Base-by-base conservation (phyloP, 1,140 invertebrate species). In the Rhynchophorus ferrugineus region DNA sequence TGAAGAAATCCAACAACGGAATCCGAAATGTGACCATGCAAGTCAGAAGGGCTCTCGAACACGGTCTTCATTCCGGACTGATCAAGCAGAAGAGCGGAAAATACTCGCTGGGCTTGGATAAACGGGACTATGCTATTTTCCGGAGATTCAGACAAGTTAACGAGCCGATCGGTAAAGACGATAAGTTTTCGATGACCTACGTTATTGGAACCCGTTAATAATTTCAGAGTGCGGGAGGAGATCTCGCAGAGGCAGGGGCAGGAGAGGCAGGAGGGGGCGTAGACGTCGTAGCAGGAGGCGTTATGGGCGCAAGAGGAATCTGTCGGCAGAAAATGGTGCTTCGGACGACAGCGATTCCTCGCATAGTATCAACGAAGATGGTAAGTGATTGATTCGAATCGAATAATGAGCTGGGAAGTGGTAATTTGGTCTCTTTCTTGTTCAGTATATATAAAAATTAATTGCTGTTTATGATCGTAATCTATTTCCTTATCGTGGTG, bases 71-170 rank as follows among this genome's bases (percentile, higher is more conserved):
- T 7, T 35, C 54, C 3, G 54, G 58, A 9, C 17, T 59, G 16
- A 47, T 59, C 1, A 59, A 54, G 24, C 54, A 50, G 8, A 51
- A 17, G 16, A 29, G 44, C 8, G 58, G 58, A 9, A 59, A 56
- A 51, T 59, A 41, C 19, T 3, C 20, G 7, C 18, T 59, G 9
- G 58, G 52, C 0, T 22, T 59, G 1, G 34, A 44, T 20, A 44
- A 53, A 37, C 21, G 38, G 16, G 54, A 56, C 20, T 56, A 53
- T 34, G 47, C 33, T 5, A 39, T 49, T 39, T 59, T 44, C 22
- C 52, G 49, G 33, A 35, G 33, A 13, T 46, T 50, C 22, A 20
- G 43, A n/a, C 38, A 34, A 3, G 21, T 48, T 14, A 35, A 36
- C 9, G 45, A 48, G 19, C 38, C 46, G 6, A 16, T 14, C 14